Evolutionary conservation across 2,113 vertebrate genomes (phyloP).

Genomic region (Noctilio leporinus): DNA sequence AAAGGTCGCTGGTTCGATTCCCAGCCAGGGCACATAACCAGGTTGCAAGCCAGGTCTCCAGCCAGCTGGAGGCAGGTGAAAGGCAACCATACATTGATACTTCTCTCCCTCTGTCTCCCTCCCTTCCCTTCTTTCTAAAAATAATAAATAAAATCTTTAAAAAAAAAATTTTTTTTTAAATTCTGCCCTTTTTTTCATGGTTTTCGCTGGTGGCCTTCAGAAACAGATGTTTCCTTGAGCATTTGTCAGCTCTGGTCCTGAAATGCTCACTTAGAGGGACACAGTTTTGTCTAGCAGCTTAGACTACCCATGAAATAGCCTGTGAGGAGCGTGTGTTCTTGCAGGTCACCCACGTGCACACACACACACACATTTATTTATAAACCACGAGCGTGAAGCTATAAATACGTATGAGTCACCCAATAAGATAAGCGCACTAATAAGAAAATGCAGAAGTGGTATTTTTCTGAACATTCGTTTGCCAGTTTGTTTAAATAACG

Average conservation of each 20-base stretch:
- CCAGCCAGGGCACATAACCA: too few species aligned
- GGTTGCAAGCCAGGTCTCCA: too few species aligned
- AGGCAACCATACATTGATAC: too few species aligned
- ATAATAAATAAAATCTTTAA: too few species aligned
- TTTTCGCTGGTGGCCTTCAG: neutral
- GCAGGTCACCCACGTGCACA: neutral
- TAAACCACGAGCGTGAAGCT: neutral
- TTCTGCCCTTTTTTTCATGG: neutral
- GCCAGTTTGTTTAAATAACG: neutral
- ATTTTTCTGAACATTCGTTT: neutral
- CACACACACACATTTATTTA: neutral
- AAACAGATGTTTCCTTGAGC: conserved; percentile 38
- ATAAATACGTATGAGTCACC: neutral
- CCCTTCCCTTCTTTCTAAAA: too few species aligned
- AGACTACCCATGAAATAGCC: neutral
- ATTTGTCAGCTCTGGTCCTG: neutral
- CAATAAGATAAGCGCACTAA: neutral
- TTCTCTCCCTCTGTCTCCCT: too few species aligned
- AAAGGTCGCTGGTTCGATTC: too few species aligned
- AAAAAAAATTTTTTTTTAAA: too few species aligned
- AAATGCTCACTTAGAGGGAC: neutral
- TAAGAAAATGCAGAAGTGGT: neutral
- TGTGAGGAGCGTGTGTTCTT: neutral
- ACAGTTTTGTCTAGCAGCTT: conserved; percentile 5
- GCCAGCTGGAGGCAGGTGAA: too few species aligned